These are phyloP conservation scores for Allacma fusca DNA, from an alignment of 2,888 invertebrate genomes.

Conservation along the genomic window DNA sequence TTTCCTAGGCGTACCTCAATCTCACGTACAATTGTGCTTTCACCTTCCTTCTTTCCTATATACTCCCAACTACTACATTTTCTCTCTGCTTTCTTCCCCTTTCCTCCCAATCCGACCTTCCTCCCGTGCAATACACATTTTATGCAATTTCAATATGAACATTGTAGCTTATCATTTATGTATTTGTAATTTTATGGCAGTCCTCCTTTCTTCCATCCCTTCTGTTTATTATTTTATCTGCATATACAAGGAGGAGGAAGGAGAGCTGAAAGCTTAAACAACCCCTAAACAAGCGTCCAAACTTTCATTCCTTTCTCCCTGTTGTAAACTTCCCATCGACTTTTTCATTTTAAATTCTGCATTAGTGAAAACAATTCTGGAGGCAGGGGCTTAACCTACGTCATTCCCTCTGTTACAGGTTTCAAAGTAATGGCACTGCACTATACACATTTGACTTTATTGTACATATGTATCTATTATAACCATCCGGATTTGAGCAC, in stretches of 20 bases:
- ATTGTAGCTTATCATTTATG: constrained; percentile 3
- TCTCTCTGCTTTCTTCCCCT: constrained; percentile 1
- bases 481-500: too few species aligned
- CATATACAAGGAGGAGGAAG: neutral
- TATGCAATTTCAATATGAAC: constrained; percentile 9
- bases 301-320: too few species aligned
- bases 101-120: neutral
- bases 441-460: too few species aligned
- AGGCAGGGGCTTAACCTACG: too few species aligned
- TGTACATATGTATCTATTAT: too few species aligned
- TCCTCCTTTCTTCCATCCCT: neutral
- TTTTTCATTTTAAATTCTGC: constrained; percentile 4
- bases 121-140: neutral
- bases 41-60: constrained; percentile 6
- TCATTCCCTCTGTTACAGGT: too few species aligned
- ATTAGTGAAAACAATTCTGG: neutral
- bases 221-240: neutral
- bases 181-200: constrained; percentile 10
- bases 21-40: neutral
- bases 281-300: neutral
- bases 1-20: constrained; percentile 17
- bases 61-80: neutral
- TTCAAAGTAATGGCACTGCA: too few species aligned
- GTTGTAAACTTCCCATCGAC: too few species aligned
- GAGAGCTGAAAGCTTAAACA: too few species aligned